Evolutionary conservation across 1,140 invertebrate genomes (phyloP), one percentile per base, ranked within the genome.

Genomic region (Drosophila kepulauana): DNA sequence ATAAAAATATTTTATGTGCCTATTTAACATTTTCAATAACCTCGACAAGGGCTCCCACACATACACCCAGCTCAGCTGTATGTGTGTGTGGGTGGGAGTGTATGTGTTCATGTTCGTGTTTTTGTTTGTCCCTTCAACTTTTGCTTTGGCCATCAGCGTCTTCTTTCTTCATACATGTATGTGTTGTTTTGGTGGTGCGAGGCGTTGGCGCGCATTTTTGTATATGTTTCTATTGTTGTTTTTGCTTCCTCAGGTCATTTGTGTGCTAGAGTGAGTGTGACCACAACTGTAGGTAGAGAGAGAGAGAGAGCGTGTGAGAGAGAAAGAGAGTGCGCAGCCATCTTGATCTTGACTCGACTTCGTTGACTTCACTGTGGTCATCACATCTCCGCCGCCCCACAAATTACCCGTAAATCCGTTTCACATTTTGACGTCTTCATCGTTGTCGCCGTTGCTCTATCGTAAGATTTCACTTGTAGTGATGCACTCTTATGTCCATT

Each of bases 41-140:
- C 72, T 84, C 73, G 71, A 71, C 38, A 62, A 74, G 49, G 75
- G 62, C 59, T 58, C 65, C 65, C 41, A 64, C 59, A 30, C 45
- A 65, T 15, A 16, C 41, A 72, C 35, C 64, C 41, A 43, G n/a
- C 41, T 52, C 6, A 57, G 38, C 45, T 46, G 41, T 13, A 15
- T 64, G 58, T 61, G 63, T 67, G 57, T 71, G 41, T 72, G 58
- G 35, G 41, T 72, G 58, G 35, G 35, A 38, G 35, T 56, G 10
- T 67, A 59, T 70, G 72, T 66, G 72, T 25, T 25, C 25, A 61
- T 56, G 74, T 57, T 16, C 54, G 13, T 87, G 68, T 56, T 80
- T 70, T 75, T 73, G 73, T 85, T 75, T 81, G 69, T 81, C 73
- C 52, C 72, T 51, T 52, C 13, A 63, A 45, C 64, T 41, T 74